Base-by-base conservation (phyloP, 92 coral and sea anemone genomes). In the Siderastrea siderea region DNA sequence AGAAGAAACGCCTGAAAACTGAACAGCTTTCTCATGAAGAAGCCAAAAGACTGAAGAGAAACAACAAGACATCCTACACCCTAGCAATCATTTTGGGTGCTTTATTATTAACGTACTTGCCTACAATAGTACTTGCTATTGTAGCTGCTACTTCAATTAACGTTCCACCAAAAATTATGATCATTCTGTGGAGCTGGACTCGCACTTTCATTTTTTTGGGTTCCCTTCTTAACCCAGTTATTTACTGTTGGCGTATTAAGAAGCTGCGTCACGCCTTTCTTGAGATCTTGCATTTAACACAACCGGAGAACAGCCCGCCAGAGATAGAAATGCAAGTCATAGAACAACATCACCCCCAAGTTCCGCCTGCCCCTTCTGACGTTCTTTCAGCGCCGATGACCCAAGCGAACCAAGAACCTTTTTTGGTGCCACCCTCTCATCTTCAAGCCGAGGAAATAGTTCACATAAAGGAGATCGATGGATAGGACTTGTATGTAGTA, bases 11-110 rank as follows among this genome's bases (percentile, higher is more conserved):
- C 7, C 62, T 75, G 16, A 19, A 17, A 75, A 75, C 64, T 5
- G 79, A 75, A 55, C 65, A 75, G 9, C 38, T 75, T 12, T 3
- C 79, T 26, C 64, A 75, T 14, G 48, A 75, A 75, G 79, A 54
- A 75, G 65, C 14, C 8, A 73, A 73, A 52, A 7, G 63, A 19
- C 43, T 75, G 6, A 75, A 75, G 16, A 75, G 7, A 6, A 12
- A 75, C 65, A 26, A 54, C 79, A 75, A 75, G 50, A 64, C 79
- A 75, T 63, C 63, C 47, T 12, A 43, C 14, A 54, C 79, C 48
- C 79, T 75, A 11, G 49, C 51, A 52, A 11, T 58, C 15, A 52
- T 75, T 17, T 44, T 75, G 17, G 47, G 15, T 19, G 79, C 65
- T 52, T 55, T 75, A 38, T 15, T 75, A 0, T 0, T 74, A 9